These are phyloP conservation scores for Antheraea assamensis DNA, from an alignment of 2,888 invertebrate genomes.

Conservation along the genomic window DNA sequence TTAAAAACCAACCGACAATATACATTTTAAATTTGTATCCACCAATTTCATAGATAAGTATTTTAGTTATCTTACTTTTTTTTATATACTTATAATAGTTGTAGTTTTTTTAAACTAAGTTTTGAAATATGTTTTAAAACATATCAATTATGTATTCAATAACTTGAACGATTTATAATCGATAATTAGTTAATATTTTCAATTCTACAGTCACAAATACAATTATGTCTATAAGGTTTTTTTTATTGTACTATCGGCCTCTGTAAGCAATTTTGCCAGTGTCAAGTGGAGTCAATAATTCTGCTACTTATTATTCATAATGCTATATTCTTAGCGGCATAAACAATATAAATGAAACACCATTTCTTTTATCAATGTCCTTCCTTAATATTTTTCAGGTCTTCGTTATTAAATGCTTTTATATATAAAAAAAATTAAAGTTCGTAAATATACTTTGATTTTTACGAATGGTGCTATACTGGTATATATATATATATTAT, in stretches of 20 bases:
- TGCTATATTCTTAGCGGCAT: neutral
- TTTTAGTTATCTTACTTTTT: neutral
- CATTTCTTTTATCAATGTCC: neutral
- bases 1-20: neutral
- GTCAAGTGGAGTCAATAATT: too few relatives aligned
- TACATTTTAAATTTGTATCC: neutral
- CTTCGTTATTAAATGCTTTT: neutral
- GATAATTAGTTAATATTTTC: neutral
- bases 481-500: neutral
- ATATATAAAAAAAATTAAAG: neutral
- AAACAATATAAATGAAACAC: neutral
- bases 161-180: neutral
- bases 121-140: neutral
- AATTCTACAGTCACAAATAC: neutral
- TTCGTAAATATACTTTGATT: neutral
- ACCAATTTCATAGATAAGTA: neutral
- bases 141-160: neutral
- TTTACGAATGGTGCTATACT: slow-evolving; percentile 7
- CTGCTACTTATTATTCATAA: neutral
- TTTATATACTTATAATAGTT: neutral
- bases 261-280: too few relatives aligned
- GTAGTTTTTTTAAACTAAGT: neutral
- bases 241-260: too few relatives aligned
- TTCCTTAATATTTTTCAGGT: neutral
- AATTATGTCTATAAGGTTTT: neutral